Percentiles rank a stretch among this genome's conserved stretches.
Evolutionary conservation across 2,113 vertebrate species (phyloP).

Genomic region (Nymphicus hollandicus): DNA sequence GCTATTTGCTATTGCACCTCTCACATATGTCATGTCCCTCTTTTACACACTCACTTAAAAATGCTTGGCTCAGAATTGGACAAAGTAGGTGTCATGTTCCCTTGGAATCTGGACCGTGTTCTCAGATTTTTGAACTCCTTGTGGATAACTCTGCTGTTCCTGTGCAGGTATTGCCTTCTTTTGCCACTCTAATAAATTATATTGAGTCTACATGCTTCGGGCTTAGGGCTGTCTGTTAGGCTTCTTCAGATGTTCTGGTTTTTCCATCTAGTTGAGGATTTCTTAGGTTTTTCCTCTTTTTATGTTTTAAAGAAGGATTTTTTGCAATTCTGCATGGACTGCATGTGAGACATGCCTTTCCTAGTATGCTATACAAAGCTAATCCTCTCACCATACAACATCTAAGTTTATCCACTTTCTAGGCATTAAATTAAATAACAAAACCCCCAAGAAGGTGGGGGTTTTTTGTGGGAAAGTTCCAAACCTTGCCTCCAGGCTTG

Average conservation of each 20-base stretch:
- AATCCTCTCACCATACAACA: not conserved
- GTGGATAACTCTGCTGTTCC: not conserved
- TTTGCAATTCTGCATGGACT: not conserved
- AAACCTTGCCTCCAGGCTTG: not conserved
- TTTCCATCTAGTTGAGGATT: not conserved
- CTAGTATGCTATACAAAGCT: not conserved
- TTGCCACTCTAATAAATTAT: not conserved
- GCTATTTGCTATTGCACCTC: not conserved
- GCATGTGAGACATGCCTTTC: not conserved
- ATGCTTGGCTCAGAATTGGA: not conserved
- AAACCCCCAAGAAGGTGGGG: not conserved
- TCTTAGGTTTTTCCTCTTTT: not conserved
- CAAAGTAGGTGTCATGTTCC: not conserved
- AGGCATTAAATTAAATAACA: not conserved
- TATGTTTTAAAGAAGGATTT: not conserved
- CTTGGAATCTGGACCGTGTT: not conserved
- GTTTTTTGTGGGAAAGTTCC: too few species aligned
- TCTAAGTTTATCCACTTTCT: constrained; percentile 20
- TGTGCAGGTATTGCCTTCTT: not conserved
- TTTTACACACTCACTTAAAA: not conserved
- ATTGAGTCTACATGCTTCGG: not conserved
- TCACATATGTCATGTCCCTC: not conserved
- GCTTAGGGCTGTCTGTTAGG: constrained; percentile 2
- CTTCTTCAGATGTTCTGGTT: not conserved
- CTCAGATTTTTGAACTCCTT: not conserved